A percentile compares a stretch with the other conserved stretches of the same genome.
Evolutionary conservation across 2,113 vertebrate genomes (phyloP).

Genomic region (Eurystomus gularis): DNA sequence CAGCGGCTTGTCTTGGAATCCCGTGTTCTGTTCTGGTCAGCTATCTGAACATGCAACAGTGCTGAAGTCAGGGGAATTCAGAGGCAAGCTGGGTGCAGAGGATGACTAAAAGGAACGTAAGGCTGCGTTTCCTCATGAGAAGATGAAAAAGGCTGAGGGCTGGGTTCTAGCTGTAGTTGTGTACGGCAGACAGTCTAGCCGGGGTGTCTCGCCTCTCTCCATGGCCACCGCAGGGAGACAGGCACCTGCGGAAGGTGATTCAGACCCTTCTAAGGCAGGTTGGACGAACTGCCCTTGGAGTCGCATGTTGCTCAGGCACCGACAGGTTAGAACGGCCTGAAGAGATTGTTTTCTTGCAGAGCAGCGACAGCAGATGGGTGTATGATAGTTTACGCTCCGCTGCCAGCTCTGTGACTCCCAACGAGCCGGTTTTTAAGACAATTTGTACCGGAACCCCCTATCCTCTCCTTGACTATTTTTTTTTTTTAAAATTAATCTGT

Average conservation of each 20-base stretch:
- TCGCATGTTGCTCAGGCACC: background rate
- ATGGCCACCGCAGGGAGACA: background rate
- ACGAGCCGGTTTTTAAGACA: rapidly evolving
- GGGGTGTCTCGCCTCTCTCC: background rate
- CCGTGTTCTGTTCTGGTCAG: background rate
- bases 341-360: background rate
- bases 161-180: background rate
- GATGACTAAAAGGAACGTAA: background rate
- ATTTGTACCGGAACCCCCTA: background rate
- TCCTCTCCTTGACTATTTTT: rapidly evolving
- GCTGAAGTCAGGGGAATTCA: background rate
- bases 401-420: background rate
- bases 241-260: background rate
- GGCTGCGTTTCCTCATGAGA: background rate
- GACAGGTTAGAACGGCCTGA: background rate
- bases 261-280: background rate
- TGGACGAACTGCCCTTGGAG: background rate
- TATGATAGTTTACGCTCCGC: rapidly evolving
- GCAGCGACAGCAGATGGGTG: background rate
- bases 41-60: background rate
- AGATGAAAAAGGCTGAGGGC: background rate
- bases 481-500: background rate
- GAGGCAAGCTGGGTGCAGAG: background rate
- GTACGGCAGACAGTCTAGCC: background rate
- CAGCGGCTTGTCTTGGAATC: background rate